Evolutionary conservation across 2,888 invertebrate genomes (phyloP).

Genomic region (Cheilosia urbana): DNA sequence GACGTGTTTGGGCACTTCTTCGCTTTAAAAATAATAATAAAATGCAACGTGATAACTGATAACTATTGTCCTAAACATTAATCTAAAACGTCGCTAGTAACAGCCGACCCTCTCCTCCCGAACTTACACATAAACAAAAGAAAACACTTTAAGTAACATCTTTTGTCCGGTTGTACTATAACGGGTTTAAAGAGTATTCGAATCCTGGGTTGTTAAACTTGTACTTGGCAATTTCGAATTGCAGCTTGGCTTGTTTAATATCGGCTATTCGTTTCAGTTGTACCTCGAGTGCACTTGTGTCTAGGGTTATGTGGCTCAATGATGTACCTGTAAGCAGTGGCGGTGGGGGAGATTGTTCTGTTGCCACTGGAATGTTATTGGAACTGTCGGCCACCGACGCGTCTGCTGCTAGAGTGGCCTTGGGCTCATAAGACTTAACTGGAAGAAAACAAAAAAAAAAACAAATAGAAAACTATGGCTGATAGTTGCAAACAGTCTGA

Average conservation of each 20-base stretch:
- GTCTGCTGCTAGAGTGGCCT: constrained; percentile 12
- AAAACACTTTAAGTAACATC: constrained; percentile 25
- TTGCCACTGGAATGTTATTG: constrained; percentile 37
- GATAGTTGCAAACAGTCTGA: background rate
- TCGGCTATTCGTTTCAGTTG: constrained; percentile 83
- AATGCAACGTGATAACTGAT: constrained; percentile 49
- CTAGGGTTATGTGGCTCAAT: constrained; percentile 75
- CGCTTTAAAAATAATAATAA: constrained; percentile 14
- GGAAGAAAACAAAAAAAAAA: background rate
- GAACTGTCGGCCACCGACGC: constrained; percentile 25
- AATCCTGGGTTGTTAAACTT: constrained; percentile 83
- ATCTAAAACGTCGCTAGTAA: constrained; percentile 9
- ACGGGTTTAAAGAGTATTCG: constrained; percentile 80
- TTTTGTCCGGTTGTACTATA: constrained; percentile 76
- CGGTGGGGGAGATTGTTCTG: constrained; percentile 41
- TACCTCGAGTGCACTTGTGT: constrained; percentile 80
- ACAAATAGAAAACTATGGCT: background rate
- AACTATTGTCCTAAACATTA: constrained; percentile 59
- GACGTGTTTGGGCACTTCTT: background rate
- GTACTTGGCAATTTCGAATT: constrained; percentile 82
- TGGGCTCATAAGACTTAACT: constrained; percentile 48
- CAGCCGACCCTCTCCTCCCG: constrained; percentile 5
- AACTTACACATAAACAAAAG: constrained; percentile 28
- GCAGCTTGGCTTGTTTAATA: constrained; percentile 82
- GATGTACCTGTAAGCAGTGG: background rate